Percentiles rank a stretch among this genome's conserved stretches.
Evolutionary conservation across 2,113 vertebrate genomes (phyloP).

Genomic region (Tautogolabrus adspersus): DNA sequence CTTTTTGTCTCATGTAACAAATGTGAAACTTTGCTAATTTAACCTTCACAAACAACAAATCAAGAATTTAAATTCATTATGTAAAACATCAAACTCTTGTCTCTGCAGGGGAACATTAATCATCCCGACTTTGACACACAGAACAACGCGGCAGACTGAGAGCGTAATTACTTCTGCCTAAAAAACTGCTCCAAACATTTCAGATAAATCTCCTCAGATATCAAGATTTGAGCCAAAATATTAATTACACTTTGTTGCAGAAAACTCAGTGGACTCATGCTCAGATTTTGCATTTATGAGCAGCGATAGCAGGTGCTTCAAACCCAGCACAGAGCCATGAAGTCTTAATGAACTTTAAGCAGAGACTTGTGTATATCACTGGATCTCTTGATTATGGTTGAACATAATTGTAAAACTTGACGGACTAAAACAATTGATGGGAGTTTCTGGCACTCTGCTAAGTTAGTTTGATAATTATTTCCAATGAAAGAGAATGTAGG

Average conservation of each 20-base stretch:
- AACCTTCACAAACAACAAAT: slow-evolving; percentile 34
- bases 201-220: neutral
- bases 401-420: too few relatives aligned
- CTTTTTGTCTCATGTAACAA: neutral
- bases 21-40: slow-evolving; percentile 9
- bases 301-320: too few relatives aligned
- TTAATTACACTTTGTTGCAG: neutral
- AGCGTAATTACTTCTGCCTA: slow-evolving; percentile 30
- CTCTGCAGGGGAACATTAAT: slow-evolving; percentile 49
- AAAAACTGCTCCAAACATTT: slow-evolving; percentile 14
- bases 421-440: too few relatives aligned
- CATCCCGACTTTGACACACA: slow-evolving; percentile 15
- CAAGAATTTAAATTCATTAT: slow-evolving; percentile 42
- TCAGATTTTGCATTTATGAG: neutral
- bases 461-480: too few relatives aligned
- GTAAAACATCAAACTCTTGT: slow-evolving; percentile 44
- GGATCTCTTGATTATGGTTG: too few relatives aligned
- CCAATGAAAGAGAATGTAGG: too few relatives aligned
- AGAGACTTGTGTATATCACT: too few relatives aligned
- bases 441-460: too few relatives aligned
- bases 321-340: too few relatives aligned
- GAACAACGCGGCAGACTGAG: slow-evolving; percentile 14
- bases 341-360: too few relatives aligned
- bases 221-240: neutral
- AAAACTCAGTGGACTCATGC: neutral